These are phyloP conservation scores for Zhengitettix transpicula DNA, from an alignment of 2,888 invertebrate species.

Conservation along the genomic window DNA sequence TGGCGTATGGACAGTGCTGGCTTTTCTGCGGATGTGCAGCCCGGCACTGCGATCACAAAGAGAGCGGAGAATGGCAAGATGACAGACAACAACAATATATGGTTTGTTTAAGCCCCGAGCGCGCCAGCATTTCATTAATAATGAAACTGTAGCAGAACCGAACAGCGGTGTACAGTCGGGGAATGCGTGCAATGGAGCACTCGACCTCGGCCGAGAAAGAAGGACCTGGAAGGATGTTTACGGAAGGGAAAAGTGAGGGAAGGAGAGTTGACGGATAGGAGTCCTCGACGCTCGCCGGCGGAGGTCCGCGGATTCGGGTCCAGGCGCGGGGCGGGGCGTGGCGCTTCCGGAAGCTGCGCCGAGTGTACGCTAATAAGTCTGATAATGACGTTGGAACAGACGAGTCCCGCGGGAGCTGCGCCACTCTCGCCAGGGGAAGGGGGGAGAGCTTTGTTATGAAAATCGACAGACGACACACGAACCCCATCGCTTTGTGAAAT, in stretches of 20 bases:
- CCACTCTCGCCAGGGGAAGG: slow-evolving; percentile 1
- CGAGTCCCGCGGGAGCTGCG: slow-evolving; percentile 4
- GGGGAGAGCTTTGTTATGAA: slow-evolving; percentile 8
- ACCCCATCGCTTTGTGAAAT: slow-evolving; percentile 7
- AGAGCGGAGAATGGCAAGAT: neutral
- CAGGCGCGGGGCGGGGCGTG: neutral
- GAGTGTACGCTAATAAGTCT: slow-evolving; percentile 3
- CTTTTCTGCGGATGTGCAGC: neutral
- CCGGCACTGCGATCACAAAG: neutral
- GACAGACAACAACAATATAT: neutral
- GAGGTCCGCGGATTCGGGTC: neutral
- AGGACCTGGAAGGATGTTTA: no score
- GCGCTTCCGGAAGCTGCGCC: neutral
- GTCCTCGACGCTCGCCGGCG: neutral
- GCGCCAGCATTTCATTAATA: neutral
- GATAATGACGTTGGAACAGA: slow-evolving; percentile 7
- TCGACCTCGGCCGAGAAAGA: no score
- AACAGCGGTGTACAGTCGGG: neutral
- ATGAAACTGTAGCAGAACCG: neutral
- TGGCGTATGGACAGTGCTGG: no score
- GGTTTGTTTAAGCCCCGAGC: neutral
- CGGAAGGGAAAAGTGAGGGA: no score
- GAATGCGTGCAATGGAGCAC: neutral
- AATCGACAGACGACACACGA: slow-evolving; percentile 5
- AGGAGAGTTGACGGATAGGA: no score